These are phyloP conservation scores for Piaya cayana DNA, from an alignment of 2,113 vertebrate genomes.

Conservation along the genomic window DNA sequence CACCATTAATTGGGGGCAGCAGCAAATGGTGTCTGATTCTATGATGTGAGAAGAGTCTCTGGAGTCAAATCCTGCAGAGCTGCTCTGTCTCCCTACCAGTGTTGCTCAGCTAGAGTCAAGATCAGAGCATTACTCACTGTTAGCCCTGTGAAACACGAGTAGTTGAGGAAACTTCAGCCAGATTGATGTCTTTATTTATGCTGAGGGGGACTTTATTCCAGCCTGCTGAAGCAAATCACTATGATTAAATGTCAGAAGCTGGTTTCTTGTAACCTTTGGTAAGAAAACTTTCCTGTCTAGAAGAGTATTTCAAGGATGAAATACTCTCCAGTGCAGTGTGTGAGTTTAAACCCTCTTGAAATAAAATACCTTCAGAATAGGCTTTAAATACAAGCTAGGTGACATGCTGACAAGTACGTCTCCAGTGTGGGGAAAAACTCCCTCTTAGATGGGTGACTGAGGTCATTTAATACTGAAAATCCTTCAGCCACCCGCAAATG, in stretches of 20 bases:
- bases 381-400: neutral
- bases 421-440: neutral
- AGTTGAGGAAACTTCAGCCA: neutral
- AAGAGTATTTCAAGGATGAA: neutral
- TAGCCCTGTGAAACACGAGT: neutral
- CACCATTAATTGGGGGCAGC: no score
- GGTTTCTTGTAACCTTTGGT: constrained; percentile 15
- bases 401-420: neutral
- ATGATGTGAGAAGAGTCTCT: no score
- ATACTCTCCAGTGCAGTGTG: neutral
- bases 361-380: neutral
- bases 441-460: neutral
- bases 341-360: constrained; percentile 19
- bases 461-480: neutral
- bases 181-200: constrained; percentile 24
- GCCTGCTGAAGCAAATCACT: constrained; percentile 4
- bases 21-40: no score
- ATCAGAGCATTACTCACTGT: neutral
- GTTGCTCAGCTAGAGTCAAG: neutral
- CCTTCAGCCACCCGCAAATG: neutral
- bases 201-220: neutral
- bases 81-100: no score
- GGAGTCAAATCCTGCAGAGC: no score
- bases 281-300: neutral
- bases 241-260: constrained; percentile 22